Percentiles rank a stretch among this genome's conserved stretches.
phyloP scores from a whole-genome alignment of 2,888 invertebrate genomes.

The Stenodera caucasica region DNA sequence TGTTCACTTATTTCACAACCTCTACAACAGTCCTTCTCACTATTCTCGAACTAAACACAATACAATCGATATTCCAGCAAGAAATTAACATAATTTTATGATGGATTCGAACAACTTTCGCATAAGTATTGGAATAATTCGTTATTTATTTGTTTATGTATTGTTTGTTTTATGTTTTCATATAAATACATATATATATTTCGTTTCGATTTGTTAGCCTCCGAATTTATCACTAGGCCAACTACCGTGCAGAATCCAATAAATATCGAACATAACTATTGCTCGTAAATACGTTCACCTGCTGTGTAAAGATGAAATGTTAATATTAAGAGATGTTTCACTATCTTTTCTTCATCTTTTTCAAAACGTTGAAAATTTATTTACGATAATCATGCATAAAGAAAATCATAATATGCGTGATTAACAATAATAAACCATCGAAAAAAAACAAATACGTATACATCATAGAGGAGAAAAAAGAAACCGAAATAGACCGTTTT shows the following conservation, averaged over 20 bases:
- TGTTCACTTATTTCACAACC: too few species aligned
- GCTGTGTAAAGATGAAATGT: conserved; percentile 12
- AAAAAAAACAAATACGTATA: too few species aligned
- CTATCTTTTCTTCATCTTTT: conserved; percentile 2
- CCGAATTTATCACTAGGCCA: conserved; percentile 7
- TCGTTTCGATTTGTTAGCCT: background rate
- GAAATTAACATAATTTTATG: too few species aligned
- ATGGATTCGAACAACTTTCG: too few species aligned
- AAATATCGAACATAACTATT: conserved; percentile 10
- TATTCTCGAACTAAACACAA: too few species aligned
- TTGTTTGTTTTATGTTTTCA: background rate
- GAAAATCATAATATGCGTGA: background rate
- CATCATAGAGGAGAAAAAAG: background rate
- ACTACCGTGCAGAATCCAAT: conserved; percentile 9
- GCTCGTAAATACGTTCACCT: conserved; percentile 12
- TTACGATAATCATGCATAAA: conserved; percentile 3
- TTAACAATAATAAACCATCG: background rate
- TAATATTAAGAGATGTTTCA: conserved; percentile 11
- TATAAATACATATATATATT: background rate
- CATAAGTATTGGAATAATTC: background rate
- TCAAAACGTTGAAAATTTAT: conserved; percentile 8
- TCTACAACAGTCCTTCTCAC: too few species aligned
- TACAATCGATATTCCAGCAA: too few species aligned
- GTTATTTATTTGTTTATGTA: background rate
- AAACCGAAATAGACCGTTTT: background rate